phyloP scores from a whole-genome alignment of 2,113 vertebrate genomes.

The Mola mola region DNA sequence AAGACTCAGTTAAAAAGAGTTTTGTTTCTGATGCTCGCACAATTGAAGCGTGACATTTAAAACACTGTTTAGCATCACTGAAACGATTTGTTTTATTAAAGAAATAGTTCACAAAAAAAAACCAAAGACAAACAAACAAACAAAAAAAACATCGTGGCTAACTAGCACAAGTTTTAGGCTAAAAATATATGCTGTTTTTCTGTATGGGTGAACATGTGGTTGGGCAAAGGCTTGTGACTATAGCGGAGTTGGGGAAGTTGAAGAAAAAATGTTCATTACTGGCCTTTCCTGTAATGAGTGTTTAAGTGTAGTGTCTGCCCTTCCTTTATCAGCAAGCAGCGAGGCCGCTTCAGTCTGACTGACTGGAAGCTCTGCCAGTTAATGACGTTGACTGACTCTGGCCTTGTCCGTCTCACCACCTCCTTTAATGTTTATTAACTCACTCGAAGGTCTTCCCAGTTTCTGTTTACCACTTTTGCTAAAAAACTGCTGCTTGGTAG shows the following conservation, averaged over 20 bases:
- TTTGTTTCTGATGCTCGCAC: too few relatives aligned
- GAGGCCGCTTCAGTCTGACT: conserved; percentile 52
- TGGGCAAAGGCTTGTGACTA: too few relatives aligned
- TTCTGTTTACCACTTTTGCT: conserved; percentile 14
- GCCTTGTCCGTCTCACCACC: conserved; percentile 53
- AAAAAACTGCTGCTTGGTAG: background rate
- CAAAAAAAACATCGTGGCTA: background rate
- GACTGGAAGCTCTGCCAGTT: conserved; percentile 69
- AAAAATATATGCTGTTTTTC: background rate
- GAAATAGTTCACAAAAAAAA: too few relatives aligned
- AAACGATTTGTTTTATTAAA: too few relatives aligned
- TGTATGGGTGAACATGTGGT: conserved; percentile 1
- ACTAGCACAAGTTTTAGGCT: background rate
- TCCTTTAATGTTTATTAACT: conserved; percentile 43
- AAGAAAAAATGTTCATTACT: conserved; percentile 53
- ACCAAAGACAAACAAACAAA: background rate
- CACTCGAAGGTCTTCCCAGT: conserved; percentile 23
- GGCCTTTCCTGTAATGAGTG: conserved; percentile 59
- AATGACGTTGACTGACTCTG: conserved; percentile 62
- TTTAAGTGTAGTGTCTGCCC: conserved; percentile 53
- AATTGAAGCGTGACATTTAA: too few relatives aligned
- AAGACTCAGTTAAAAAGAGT: too few relatives aligned
- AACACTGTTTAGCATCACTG: too few relatives aligned
- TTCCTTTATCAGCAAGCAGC: conserved; percentile 64
- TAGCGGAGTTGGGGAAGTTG: conserved; percentile 20